These are phyloP conservation scores for Tyto alba DNA, from an alignment of 2,113 vertebrate genomes.

Conservation along the genomic window DNA sequence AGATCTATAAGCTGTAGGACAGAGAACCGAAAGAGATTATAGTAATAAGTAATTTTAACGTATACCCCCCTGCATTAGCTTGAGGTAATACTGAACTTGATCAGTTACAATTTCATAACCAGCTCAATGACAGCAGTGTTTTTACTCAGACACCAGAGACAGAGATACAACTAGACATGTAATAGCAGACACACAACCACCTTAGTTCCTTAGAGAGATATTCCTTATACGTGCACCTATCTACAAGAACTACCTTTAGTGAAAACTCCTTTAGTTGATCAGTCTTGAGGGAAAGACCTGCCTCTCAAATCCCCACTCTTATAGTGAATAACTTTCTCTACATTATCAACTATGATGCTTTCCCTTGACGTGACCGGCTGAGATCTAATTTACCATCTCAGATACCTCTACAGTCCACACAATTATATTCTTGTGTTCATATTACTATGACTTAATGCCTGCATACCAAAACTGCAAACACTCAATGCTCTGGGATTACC, in stretches of 20 bases:
- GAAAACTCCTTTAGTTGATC: neutral
- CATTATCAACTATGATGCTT: neutral
- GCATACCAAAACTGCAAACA: neutral
- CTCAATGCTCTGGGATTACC: neutral
- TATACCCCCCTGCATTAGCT: neutral
- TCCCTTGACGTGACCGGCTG: neutral
- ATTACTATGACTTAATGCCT: neutral
- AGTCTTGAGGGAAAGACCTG: neutral
- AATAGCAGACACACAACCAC: neutral
- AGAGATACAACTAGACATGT: neutral
- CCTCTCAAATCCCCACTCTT: neutral
- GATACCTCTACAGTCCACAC: neutral
- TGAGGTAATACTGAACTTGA: neutral
- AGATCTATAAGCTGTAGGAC: neutral
- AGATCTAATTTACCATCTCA: neutral
- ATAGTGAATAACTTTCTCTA: neutral
- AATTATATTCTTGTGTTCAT: neutral
- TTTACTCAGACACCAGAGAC: neutral
- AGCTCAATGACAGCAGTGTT: neutral
- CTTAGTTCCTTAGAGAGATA: neutral
- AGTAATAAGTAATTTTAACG: neutral
- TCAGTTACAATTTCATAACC: neutral
- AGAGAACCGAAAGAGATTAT: neutral
- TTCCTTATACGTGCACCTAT: neutral
- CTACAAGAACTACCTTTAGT: neutral